Evolutionary conservation across 2,113 vertebrate genomes (phyloP).

Genomic region (Oophaga pumilio): DNA sequence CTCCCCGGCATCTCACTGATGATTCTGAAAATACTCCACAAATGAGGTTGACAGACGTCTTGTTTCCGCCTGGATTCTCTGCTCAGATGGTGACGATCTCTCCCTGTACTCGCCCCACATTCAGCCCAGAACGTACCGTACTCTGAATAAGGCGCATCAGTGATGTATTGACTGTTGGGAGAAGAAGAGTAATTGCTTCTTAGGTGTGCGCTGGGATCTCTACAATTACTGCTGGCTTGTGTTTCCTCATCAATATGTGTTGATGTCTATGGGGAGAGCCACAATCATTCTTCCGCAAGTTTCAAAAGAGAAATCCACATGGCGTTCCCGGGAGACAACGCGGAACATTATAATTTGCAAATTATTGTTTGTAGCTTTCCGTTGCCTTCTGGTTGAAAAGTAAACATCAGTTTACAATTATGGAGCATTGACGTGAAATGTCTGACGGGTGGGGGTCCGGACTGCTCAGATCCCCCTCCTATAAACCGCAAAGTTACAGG

Average conservation of each 20-base stretch:
- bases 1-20: too few species aligned
- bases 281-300: neutral
- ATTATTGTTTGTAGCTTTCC: neutral
- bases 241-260: conserved; percentile 5
- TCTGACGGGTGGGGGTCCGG: neutral
- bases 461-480: too few species aligned
- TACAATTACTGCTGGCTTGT: neutral
- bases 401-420: neutral
- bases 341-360: neutral
- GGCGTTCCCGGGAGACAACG: neutral
- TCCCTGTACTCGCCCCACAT: neutral
- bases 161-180: neutral
- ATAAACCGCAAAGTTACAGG: too few species aligned
- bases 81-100: neutral
- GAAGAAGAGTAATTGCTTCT: conserved; percentile 12
- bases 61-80: neutral
- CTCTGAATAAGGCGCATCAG: conserved; percentile 1
- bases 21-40: too few species aligned
- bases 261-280: neutral
- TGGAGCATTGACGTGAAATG: neutral
- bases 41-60: neutral
- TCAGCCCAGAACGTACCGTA: neutral
- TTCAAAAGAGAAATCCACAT: neutral
- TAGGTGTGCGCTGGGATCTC: neutral
- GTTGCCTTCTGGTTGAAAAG: neutral